These are phyloP conservation scores for Chrosomus eos DNA, from an alignment of 2,797 vertebrate species.

Conservation along the genomic window DNA sequence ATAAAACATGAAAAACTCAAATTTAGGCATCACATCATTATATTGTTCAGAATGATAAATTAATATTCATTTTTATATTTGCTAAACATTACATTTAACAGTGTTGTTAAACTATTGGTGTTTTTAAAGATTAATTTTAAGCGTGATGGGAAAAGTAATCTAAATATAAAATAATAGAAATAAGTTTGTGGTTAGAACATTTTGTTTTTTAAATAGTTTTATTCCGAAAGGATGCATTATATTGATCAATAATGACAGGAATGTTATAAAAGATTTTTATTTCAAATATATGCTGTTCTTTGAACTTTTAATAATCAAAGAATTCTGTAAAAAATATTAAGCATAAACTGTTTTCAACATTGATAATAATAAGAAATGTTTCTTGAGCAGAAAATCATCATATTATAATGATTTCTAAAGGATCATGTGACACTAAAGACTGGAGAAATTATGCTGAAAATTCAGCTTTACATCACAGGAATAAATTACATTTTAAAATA, in stretches of 20 bases:
- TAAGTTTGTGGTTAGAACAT: not conserved
- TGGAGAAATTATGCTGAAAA: too few species aligned
- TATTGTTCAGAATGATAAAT: not conserved
- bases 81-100: not conserved
- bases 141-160: not conserved
- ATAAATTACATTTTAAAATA: not conserved
- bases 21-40: not conserved
- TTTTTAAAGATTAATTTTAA: not conserved
- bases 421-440: too few species aligned
- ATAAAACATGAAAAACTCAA: not conserved
- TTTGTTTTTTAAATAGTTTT: not conserved
- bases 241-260: too few species aligned
- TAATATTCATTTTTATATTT: not conserved
- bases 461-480: too few species aligned
- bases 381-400: too few species aligned
- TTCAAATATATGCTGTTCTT: too few species aligned
- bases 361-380: not conserved
- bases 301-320: too few species aligned
- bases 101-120: not conserved
- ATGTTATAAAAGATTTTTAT: too few species aligned
- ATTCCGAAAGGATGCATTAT: not conserved
- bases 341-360: not conserved
- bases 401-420: too few species aligned
- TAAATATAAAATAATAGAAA: not conserved
- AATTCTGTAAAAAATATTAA: not conserved